These are phyloP conservation scores for Drosophila testacea DNA, from an alignment of 2,888 invertebrate species.

Conservation along the genomic window DNA sequence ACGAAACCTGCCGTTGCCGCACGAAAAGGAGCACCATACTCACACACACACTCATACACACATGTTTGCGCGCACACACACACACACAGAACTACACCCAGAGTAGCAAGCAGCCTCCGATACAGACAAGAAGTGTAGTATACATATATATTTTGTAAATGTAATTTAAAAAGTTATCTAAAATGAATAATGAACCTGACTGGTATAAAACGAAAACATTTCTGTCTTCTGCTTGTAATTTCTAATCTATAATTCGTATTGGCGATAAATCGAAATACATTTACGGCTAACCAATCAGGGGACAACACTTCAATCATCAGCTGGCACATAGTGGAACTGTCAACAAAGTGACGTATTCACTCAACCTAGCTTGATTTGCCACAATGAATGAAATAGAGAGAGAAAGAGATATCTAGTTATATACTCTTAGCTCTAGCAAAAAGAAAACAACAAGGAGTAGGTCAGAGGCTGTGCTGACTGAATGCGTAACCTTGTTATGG, in stretches of 20 bases:
- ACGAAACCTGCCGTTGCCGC: constrained; percentile 35
- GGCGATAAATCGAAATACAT: background rate
- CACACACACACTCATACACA: background rate
- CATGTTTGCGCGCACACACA: constrained; percentile 16
- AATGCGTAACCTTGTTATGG: too few species aligned
- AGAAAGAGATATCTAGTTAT: too few species aligned
- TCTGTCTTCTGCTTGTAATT: background rate
- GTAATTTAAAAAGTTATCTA: constrained; percentile 56
- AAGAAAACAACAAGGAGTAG: too few species aligned
- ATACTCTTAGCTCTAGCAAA: too few species aligned
- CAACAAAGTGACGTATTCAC: too few species aligned
- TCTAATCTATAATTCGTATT: background rate
- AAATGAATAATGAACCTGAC: constrained; percentile 41
- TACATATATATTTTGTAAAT: constrained; percentile 69
- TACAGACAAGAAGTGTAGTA: constrained; percentile 38
- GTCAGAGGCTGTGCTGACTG: too few species aligned
- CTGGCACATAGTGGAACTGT: background rate
- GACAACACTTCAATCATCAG: constrained; percentile 7
- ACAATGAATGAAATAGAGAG: too few species aligned
- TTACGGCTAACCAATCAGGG: constrained; percentile 7
- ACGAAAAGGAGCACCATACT: constrained; percentile 16
- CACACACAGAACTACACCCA: background rate
- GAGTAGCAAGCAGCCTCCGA: constrained; percentile 38
- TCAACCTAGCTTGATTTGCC: too few species aligned
- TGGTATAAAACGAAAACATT: constrained; percentile 28